Evolutionary conservation across 2,797 vertebrate species (phyloP), one percentile per base, ranked within the genome.

Genomic region (Chaetophractus vellerosus): DNA sequence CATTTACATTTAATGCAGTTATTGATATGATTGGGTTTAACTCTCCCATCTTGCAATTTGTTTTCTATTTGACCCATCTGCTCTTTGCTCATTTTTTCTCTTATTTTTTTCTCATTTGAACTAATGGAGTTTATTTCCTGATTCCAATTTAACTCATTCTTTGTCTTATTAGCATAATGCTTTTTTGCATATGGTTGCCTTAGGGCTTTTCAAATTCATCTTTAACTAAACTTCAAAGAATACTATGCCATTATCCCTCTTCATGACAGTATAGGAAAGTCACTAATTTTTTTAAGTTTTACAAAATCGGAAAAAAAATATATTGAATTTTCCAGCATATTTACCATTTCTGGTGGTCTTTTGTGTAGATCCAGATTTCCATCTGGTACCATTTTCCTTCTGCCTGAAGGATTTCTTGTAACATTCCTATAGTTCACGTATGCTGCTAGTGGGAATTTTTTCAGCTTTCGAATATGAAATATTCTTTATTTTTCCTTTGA

Each of bases 21-120:
- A 95, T 50, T 72, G n/a, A 93, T 50, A 68, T 26, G 76, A 10
- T 57, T 71, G n/a, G 19, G 1, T 79, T 86, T 83, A 55, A 93
- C 45, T 88, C n/a, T 66, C 45, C 1, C 3, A 45, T 38, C 3
- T 86, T 45, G 6, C 24, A 69, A 10, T 78, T 81, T 79, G 33
- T 74, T 85, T 85, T 76, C 28, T 76, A 6, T 59, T 68, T 69
- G n/a, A 36, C 28, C 5, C 63, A 38, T 59, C 6, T 85, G 24
- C 59, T 86, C 72, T 69, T 76, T 88, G 78, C 61, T 86, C 26
- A 64, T 76, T 55, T 55, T 45, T 45, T 45, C 38, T 57, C 57
- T 21, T 2, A 23, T 26, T 90, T 64, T 76, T 78, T 3, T 7
- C 21, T 12, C 18, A 41, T 76, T 82, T 88, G 64, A 83, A 33